Evolutionary conservation across 2,888 invertebrate genomes (phyloP).

Genomic region (Nephrotoma guestfalica): DNA sequence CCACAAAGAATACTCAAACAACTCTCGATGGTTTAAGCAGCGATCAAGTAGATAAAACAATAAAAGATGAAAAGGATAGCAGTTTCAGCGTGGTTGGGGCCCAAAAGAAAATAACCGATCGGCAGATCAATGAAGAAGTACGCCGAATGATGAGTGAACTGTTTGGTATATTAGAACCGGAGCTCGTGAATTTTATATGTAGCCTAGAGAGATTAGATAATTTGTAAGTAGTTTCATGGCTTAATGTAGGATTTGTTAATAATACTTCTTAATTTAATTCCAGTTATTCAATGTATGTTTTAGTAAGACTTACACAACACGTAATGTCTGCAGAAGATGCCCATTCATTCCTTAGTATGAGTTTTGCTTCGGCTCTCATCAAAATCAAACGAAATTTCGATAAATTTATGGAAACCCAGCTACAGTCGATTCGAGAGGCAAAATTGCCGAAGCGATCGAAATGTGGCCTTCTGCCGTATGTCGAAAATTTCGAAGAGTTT

Average conservation of each 20-base stretch:
- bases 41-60: constrained; percentile 21
- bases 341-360: constrained; percentile 75
- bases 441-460: constrained; percentile 54
- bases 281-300: constrained; percentile 86
- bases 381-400: constrained; percentile 86
- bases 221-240: constrained; percentile 48
- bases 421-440: constrained; percentile 62
- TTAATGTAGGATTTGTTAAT: neutral
- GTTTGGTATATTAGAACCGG: constrained; percentile 76
- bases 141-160: constrained; percentile 77
- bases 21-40: constrained; percentile 35
- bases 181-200: constrained; percentile 71
- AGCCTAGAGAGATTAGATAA: constrained; percentile 79
- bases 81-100: constrained; percentile 12
- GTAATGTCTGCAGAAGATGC: constrained; percentile 80
- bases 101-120: constrained; percentile 44
- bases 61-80: neutral
- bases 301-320: constrained; percentile 83
- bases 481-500: constrained; percentile 82
- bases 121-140: constrained; percentile 63
- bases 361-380: constrained; percentile 71
- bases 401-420: constrained; percentile 72
- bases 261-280: constrained; percentile 13
- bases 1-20: constrained; percentile 40
- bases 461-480: constrained; percentile 80